Conservation (phyloP, 1,140 invertebrate genomes). For the Anoplolepis gracilipes region DNA sequence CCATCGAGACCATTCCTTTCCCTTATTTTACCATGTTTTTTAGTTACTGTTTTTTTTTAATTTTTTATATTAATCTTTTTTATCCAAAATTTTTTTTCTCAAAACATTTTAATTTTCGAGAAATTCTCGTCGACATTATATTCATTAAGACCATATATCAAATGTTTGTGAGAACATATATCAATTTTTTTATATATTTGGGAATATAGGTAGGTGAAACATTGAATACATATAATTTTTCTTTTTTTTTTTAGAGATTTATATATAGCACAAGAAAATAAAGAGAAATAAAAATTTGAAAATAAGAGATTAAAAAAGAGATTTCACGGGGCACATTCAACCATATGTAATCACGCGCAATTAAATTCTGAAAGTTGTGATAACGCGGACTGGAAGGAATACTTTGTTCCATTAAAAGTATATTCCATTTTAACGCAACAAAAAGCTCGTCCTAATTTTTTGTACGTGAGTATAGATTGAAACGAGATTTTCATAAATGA, state of each 20-base stretch:
- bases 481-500: constrained; percentile 62
- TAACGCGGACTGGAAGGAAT: constrained; percentile 35
- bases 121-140: background rate
- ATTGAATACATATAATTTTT: background rate
- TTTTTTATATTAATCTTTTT: background rate
- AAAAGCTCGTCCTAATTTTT: constrained; percentile 59
- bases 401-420: constrained; percentile 57
- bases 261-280: background rate
- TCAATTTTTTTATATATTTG: background rate
- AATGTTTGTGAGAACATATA: background rate
- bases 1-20: constrained; percentile 33
- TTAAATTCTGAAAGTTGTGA: constrained; percentile 55
- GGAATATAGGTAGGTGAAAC: background rate
- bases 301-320: background rate
- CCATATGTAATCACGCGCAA: constrained; percentile 10
- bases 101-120: no score
- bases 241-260: background rate
- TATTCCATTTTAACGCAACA: constrained; percentile 52
- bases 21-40: background rate
- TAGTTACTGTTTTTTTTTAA: background rate
- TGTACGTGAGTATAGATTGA: constrained; percentile 41
- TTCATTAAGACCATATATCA: background rate
- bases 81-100: background rate
- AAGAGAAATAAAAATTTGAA: background rate
- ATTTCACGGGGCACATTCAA: background rate